phyloP scores from a whole-genome alignment of 2,113 vertebrate genomes.

The Aegotheles bennettii region DNA sequence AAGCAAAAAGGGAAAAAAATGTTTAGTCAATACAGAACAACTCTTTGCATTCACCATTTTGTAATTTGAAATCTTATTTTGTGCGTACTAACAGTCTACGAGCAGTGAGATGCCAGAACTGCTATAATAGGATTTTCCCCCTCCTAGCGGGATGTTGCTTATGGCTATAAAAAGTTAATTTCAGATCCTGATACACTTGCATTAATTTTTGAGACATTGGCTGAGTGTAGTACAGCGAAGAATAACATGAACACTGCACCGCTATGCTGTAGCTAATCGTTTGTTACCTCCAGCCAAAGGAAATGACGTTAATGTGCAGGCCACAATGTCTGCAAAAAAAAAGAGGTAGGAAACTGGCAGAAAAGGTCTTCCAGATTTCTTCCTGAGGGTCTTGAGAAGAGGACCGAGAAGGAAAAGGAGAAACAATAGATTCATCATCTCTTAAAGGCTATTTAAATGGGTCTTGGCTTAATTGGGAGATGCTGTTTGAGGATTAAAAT shows the following conservation, averaged over 20 bases:
- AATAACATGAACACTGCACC: constrained; percentile 55
- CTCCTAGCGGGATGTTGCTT: constrained; percentile 80
- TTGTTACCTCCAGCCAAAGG: constrained; percentile 70
- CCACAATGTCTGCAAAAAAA: background rate
- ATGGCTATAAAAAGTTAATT: constrained; percentile 92
- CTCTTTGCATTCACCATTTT: constrained; percentile 63
- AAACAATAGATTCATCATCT: background rate
- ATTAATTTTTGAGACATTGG: constrained; percentile 83
- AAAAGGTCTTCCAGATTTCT: constrained; percentile 36
- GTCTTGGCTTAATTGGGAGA: constrained; percentile 9
- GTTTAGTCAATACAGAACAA: constrained; percentile 65
- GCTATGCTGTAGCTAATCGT: constrained; percentile 58
- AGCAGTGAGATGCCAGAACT: constrained; percentile 66
- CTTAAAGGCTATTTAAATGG: background rate
- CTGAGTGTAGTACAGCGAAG: constrained; percentile 55
- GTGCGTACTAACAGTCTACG: constrained; percentile 66
- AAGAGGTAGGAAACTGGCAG: constrained; percentile 12
- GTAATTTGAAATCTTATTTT: constrained; percentile 77
- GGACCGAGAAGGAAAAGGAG: background rate
- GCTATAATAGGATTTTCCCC: constrained; percentile 73
- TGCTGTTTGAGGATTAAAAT: constrained; percentile 4
- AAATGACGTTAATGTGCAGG: constrained; percentile 2
- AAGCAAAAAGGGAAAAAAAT: constrained; percentile 36
- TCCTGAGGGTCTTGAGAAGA: constrained; percentile 18
- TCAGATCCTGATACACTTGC: constrained; percentile 86